Conservation (phyloP, 2,113 vertebrate genomes). For the Ptychochromis oligacanthus region DNA sequence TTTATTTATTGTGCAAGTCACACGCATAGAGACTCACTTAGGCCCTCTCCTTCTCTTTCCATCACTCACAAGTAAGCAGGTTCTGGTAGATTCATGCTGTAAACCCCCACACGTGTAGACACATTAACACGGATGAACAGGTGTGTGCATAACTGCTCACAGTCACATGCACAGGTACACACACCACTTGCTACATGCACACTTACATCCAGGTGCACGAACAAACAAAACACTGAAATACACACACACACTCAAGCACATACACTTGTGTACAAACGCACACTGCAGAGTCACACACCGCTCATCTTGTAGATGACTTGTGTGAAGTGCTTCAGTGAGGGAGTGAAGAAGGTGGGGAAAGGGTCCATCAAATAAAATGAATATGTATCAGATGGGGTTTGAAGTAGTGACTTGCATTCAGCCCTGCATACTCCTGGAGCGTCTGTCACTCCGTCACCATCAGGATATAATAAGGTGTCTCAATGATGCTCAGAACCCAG, state of each 20-base stretch:
- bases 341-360: constrained; percentile 50
- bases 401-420: constrained; percentile 71
- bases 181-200: constrained; percentile 6
- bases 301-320: constrained; percentile 49
- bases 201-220: not conserved
- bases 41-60: not conserved
- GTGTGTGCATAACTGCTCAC: constrained; percentile 3
- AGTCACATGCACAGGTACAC: constrained; percentile 5
- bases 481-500: constrained; percentile 57
- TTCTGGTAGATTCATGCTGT: constrained; percentile 1
- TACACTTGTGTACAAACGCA: constrained; percentile 4
- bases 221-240: not conserved
- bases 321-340: constrained; percentile 47
- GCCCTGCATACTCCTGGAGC: constrained; percentile 48
- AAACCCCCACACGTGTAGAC: constrained; percentile 1
- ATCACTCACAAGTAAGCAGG: not conserved
- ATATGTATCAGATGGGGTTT: constrained; percentile 70
- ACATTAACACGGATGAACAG: constrained; percentile 10
- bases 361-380: constrained; percentile 74
- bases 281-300: not conserved
- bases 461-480: constrained; percentile 72
- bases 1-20: not conserved
- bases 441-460: constrained; percentile 69
- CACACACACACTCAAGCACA: not conserved
- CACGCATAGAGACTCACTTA: not conserved